Percentiles rank a stretch among this genome's conserved stretches.
Evolutionary conservation across 2,113 vertebrate genomes (phyloP).

Genomic region (Lipotes vexillifer): DNA sequence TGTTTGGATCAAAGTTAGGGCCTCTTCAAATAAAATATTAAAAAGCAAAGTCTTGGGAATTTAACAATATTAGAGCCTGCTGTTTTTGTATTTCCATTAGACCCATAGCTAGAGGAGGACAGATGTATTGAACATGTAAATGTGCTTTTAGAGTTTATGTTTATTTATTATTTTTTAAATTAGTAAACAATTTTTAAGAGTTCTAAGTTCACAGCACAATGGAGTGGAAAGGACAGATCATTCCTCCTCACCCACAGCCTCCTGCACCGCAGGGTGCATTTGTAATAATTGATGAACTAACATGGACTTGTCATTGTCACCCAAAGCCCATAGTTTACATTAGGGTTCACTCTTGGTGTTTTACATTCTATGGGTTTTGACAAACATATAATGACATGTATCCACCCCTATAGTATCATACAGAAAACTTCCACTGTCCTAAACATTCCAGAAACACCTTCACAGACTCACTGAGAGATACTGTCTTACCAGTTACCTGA

Average conservation of each 20-base stretch:
- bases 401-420: neutral
- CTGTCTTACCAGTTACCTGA: neutral
- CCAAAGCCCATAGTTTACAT: neutral
- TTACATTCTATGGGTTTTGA: neutral
- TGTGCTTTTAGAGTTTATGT: neutral
- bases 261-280: neutral
- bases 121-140: neutral
- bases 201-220: neutral
- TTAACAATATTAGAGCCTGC: neutral
- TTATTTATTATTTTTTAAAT: neutral
- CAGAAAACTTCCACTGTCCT: neutral
- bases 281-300: neutral
- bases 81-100: neutral
- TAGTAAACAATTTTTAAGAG: neutral
- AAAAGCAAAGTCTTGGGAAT: neutral
- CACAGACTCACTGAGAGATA: neutral
- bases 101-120: neutral
- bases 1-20: neutral
- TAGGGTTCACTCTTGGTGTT: neutral
- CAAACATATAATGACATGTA: neutral
- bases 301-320: neutral
- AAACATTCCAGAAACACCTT: neutral
- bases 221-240: neutral
- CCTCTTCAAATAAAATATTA: slow-evolving; percentile 3
- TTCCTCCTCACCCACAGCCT: neutral